These are phyloP conservation scores for Zaprionus lineosus DNA, from an alignment of 2,888 invertebrate species.

Conservation along the genomic window DNA sequence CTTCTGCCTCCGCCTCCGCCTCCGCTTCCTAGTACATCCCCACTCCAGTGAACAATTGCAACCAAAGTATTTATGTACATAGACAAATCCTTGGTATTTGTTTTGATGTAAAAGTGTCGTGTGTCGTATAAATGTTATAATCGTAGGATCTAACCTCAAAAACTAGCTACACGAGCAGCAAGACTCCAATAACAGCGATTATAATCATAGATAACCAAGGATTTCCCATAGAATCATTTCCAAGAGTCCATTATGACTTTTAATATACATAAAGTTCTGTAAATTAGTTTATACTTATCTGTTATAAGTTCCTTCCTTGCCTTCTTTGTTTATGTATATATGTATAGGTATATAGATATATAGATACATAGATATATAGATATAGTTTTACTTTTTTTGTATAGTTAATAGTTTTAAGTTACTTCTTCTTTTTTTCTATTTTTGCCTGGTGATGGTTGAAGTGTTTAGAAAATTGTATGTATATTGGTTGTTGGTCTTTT, in stretches of 20 bases:
- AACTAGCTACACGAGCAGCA: no score
- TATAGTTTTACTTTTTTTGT: conserved; percentile 2
- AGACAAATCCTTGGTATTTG: no score
- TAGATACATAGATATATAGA: neutral
- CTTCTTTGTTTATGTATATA: neutral
- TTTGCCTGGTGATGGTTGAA: neutral
- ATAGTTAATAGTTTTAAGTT: neutral
- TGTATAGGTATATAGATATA: conserved; percentile 7
- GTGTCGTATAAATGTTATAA: conserved; percentile 43
- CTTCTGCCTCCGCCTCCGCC: conserved; percentile 1
- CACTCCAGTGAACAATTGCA: no score
- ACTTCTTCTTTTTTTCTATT: neutral
- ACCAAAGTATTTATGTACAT: no score
- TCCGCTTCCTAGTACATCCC: no score
- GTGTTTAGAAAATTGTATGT: neutral
- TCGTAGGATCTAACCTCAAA: conserved; percentile 33
- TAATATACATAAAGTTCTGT: no score
- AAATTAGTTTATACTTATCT: neutral
- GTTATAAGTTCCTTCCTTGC: no score
- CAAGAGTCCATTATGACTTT: no score
- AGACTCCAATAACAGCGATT: no score
- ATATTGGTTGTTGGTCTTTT: neutral
- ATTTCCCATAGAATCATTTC: no score
- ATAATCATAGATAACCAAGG: no score
- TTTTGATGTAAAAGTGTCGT: no score